A percentile compares a stretch with the other conserved stretches of the same genome.
Evolutionary conservation across 1,140 invertebrate genomes (phyloP).

Genomic region (Pseudomyrmex gracilis): DNA sequence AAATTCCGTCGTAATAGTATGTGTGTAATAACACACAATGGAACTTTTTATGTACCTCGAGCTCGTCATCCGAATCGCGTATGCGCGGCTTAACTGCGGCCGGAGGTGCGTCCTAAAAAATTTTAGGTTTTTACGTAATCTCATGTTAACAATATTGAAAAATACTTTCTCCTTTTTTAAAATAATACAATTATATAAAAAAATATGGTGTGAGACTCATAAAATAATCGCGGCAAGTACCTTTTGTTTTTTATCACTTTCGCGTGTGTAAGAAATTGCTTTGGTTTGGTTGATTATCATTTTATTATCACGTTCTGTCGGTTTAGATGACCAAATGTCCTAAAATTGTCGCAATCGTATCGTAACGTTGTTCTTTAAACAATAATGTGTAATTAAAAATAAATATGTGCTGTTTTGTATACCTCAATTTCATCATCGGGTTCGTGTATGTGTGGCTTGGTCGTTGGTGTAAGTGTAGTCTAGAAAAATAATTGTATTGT

Average conservation of each 20-base stretch:
- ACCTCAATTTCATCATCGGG: conserved; percentile 41
- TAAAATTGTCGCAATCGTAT: conserved; percentile 14
- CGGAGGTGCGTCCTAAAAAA: conserved; percentile 43
- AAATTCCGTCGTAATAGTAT: background rate
- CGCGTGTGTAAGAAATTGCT: background rate
- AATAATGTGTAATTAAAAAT: background rate
- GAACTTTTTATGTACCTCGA: conserved; percentile 31
- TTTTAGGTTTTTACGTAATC: background rate
- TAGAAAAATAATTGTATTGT: conserved; percentile 31
- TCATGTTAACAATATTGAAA: background rate
- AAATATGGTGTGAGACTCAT: background rate
- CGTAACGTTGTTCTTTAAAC: background rate
- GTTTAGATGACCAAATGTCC: conserved; percentile 47
- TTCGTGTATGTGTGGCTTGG: conserved; percentile 43
- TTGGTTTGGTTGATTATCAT: background rate
- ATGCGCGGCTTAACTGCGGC: conserved; percentile 12
- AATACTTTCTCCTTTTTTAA: background rate
- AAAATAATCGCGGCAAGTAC: background rate
- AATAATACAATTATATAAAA: background rate
- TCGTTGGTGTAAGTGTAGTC: conserved; percentile 39
- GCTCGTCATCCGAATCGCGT: conserved; percentile 44
- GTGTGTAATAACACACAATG: background rate
- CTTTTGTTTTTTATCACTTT: conserved; percentile 16
- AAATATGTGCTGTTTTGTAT: conserved; percentile 21
- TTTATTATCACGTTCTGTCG: conserved; percentile 37